Evolutionary conservation across 2,113 vertebrate genomes (phyloP), one percentile per base, ranked within the genome.

Genomic region (Heliornis fulica): DNA sequence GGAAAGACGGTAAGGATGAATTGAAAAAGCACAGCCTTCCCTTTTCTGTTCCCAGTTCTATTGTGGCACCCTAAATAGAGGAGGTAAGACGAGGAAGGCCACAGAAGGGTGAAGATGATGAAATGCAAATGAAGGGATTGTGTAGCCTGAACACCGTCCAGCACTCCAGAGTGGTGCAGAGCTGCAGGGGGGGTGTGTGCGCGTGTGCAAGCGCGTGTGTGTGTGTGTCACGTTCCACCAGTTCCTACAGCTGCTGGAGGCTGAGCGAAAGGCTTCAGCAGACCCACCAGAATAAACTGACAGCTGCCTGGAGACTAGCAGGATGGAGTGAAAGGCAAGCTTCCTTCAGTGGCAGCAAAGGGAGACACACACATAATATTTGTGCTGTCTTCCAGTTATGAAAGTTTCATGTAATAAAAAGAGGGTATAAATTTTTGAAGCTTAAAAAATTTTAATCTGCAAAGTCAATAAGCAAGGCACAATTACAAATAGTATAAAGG

Each of bases 371-470:
- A 45, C 22, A 4, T 15, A 75, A 75, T 19, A 34, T 43, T 69
- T 56, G 17, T 46, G 57, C 45, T 57, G 20, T 11, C 45, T 92
- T 65, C 50, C 65, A 74, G 34, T 90, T 74, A 86, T 32, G 18
- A 21, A 29, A 57, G 28, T 56, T 78, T 57, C n/a, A 51, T 50
- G 12, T 14, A 66, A 90, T 26, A 88, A 83, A 83, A 74, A 56
- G n/a, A 63, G 78, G 36, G 34, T 65, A 90, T 69, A 85, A 25
- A 77, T 90, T 93, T 96, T 89, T 77, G 85, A 91, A 57, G 59
- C 31, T 77, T 72, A 43, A 93, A 82, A 87, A 77, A 59, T 61
- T 36, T 21, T 45, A 57, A 86, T 83, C 75, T 68, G 32, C 41
- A 93, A 91, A 63, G 93, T 83, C 89, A 93, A 75, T 31, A 87